A percentile compares a stretch with the other conserved stretches of the same genome.
phyloP scores from a whole-genome alignment of 2,113 vertebrate species.

The Neomonachus schauinslandi region DNA sequence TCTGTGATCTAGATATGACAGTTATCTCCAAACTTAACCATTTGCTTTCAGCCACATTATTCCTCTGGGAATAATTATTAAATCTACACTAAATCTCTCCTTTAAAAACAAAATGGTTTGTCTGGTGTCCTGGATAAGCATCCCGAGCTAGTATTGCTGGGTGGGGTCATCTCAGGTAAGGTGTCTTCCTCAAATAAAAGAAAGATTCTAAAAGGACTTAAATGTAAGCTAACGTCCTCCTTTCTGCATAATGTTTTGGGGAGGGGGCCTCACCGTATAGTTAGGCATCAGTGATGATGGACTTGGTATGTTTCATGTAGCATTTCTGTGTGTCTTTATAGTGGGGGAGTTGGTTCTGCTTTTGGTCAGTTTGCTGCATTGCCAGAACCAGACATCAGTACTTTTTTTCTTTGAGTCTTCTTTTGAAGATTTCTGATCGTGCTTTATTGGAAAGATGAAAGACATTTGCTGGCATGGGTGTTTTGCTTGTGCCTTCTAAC shows the following conservation, averaged over 20 bases:
- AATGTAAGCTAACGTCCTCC: not conserved
- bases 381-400: not conserved
- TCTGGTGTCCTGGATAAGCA: not conserved
- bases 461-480: not conserved
- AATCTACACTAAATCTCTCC: not conserved
- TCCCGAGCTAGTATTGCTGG: not conserved
- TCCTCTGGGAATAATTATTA: not conserved
- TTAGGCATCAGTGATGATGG: accelerated
- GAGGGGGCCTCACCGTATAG: not conserved
- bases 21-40: not conserved
- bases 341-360: not conserved
- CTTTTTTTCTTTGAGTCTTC: not conserved
- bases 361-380: not conserved
- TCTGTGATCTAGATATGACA: not conserved
- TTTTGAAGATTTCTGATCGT: not conserved
- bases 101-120: not conserved
- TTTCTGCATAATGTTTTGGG: not conserved
- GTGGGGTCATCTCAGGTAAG: not conserved
- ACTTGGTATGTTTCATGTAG: no score
- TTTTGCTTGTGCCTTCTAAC: not conserved
- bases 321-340: not conserved
- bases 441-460: constrained; percentile 15
- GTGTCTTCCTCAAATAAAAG: not conserved
- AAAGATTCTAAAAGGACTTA: not conserved
- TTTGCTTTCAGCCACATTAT: not conserved